Evolutionary conservation across 1,140 invertebrate genomes (phyloP), one percentile per base, ranked within the genome.

Genomic region (Apocrypta bakeri): DNA sequence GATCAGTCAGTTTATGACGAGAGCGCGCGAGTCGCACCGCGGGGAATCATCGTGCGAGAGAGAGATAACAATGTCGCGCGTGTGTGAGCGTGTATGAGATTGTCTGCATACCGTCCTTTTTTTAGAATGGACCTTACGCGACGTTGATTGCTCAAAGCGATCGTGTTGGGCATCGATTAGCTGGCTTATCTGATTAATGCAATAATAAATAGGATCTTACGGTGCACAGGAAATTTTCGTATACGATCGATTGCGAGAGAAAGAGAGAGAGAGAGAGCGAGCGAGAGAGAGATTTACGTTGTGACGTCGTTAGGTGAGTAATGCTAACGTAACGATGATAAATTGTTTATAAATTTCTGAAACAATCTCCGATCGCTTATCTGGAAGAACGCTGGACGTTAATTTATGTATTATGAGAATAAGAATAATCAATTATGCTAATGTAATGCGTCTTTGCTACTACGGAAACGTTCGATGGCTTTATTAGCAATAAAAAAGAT

Each of bases 1-100:
- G 83, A 88, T 89, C 85, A 84, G 83, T 88, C 85, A 88, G 83
- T 84, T 87, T 89, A 81, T 78, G 84, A 80, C 86, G 84, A 84
- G 79, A 74, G 56, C 76, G 75, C 78, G 79, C 81, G 25, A 56
- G 8, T 81, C 71, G 74, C 85, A n/a, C 85, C 56, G 77, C 86
- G 82, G 83, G 85, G 82, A 84, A 77, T 66, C 82, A 48, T 8
- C 82, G 81, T 25, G 4, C 42, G 72, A 56, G 48, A 56, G 17
- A 56, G n/a, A 74, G 83, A 73, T 79, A 76, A 83, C 83, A 72
- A 79, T 82, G 84, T 85, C 82, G 84, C 85, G 48, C n/a, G 48
- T 56, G 17, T 56, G 17, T 17, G 48, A 21, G 17, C n/a, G 17
- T 17, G 21, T 56, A 21, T 56, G 33, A 37, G 33, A 9, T 2